Conservation (phyloP, 2,797 vertebrate genomes). For the Tadarida brasiliensis region DNA sequence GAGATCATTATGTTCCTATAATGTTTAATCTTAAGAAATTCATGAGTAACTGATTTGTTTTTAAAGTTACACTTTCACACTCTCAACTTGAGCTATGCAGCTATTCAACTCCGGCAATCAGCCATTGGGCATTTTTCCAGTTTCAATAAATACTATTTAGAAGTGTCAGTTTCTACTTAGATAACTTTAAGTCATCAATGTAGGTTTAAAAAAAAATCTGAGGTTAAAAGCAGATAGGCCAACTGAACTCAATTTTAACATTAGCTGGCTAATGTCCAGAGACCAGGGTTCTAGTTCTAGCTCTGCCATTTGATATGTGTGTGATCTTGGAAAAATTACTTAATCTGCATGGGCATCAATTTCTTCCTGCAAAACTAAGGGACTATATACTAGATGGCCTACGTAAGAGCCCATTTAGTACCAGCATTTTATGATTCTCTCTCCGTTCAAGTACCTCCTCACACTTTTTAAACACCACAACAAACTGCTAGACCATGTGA, state of each 20-base stretch:
- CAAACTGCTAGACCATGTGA: background rate
- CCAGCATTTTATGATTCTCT: conserved; percentile 12
- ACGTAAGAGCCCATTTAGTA: background rate
- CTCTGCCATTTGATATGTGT: background rate
- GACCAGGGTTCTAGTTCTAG: background rate
- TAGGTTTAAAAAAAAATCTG: background rate
- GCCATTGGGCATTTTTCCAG: background rate
- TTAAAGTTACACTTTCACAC: conserved; percentile 41
- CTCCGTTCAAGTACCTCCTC: background rate
- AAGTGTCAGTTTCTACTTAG: conserved; percentile 23
- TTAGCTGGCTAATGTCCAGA: background rate
- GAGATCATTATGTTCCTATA: conserved; percentile 24
- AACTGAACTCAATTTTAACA: conserved; percentile 10
- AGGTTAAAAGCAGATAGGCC: background rate
- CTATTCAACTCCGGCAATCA: background rate
- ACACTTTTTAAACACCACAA: background rate
- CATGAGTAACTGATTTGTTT: background rate
- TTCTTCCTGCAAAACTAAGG: conserved; percentile 2
- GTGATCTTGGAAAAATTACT: background rate
- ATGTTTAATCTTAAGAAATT: conserved; percentile 38
- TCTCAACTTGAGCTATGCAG: background rate
- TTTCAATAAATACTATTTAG: conserved; percentile 50
- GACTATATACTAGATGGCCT: background rate
- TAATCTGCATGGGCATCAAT: background rate
- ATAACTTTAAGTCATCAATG: background rate